These are phyloP conservation scores for Holacanthella duospinosa DNA, from an alignment of 2,888 invertebrate genomes.

Conservation along the genomic window DNA sequence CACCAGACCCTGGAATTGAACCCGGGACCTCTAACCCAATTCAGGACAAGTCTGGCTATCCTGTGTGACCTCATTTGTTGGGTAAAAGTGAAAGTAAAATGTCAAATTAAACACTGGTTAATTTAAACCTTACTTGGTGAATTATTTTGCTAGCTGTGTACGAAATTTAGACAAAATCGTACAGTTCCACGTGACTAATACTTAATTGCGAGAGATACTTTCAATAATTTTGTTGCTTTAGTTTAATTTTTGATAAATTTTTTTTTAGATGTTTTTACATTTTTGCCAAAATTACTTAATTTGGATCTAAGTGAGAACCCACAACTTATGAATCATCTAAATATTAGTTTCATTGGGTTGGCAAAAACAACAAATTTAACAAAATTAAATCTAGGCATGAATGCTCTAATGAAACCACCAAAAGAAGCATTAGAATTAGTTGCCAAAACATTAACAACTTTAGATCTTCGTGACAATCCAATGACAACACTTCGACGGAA, in stretches of 20 bases:
- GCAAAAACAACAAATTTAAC: constrained; percentile 12
- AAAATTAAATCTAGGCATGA: constrained; percentile 8
- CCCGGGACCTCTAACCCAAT: no score
- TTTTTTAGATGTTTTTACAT: constrained; percentile 24
- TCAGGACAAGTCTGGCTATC: no score
- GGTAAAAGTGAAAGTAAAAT: no score
- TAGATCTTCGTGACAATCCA: neutral
- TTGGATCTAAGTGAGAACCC: constrained; percentile 28
- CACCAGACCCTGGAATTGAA: no score
- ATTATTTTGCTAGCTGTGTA: no score
- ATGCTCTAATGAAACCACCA: neutral
- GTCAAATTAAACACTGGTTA: no score
- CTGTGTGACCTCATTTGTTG: no score
- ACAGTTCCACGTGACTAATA: no score
- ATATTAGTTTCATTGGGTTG: constrained; percentile 1
- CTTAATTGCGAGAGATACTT: no score
- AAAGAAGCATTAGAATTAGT: neutral
- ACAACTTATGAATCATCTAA: constrained; percentile 15
- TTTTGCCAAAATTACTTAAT: constrained; percentile 10
- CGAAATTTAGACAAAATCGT: no score
- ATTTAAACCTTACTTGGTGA: no score
- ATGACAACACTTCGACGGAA: neutral
- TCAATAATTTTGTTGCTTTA: neutral
- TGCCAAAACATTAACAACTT: neutral
- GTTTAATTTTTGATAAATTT: constrained; percentile 7